These are phyloP conservation scores for Blera fallax DNA, from an alignment of 2,888 invertebrate species.

Conservation along the genomic window DNA sequence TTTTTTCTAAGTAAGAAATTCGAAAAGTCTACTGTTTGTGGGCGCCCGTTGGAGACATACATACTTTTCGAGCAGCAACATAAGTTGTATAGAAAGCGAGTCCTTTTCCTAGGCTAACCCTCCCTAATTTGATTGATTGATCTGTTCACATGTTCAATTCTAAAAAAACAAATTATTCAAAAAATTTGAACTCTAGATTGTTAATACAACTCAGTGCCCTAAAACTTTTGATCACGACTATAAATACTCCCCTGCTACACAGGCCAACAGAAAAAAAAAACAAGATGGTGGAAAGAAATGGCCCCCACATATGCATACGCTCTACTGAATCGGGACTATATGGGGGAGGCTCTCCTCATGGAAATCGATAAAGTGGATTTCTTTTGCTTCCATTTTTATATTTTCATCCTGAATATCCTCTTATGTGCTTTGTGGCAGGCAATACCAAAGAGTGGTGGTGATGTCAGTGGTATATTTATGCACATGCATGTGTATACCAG, in stretches of 20 bases:
- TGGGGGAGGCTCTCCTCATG: neutral
- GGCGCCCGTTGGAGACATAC: too few species aligned
- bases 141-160: neutral
- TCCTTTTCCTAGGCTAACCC: neutral
- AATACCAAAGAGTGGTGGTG: conserved; percentile 25
- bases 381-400: conserved; percentile 22
- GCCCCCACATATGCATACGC: conserved; percentile 1
- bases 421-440: conserved; percentile 43
- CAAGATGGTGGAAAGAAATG: neutral
- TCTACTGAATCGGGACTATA: neutral
- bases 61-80: too few species aligned
- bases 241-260: neutral
- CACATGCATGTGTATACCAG: conserved; percentile 4
- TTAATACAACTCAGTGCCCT: neutral
- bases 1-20: too few species aligned
- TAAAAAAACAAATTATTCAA: neutral
- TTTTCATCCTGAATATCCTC: conserved; percentile 52
- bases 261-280: too few species aligned
- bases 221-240: neutral
- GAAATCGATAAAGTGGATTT: conserved; percentile 47
- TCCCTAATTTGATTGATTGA: neutral
- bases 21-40: too few species aligned
- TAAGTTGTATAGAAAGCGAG: too few species aligned
- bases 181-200: neutral
- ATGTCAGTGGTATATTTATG: conserved; percentile 35